Base-by-base conservation (phyloP, 2,888 invertebrate species). In the Parnassius apollo region DNA sequence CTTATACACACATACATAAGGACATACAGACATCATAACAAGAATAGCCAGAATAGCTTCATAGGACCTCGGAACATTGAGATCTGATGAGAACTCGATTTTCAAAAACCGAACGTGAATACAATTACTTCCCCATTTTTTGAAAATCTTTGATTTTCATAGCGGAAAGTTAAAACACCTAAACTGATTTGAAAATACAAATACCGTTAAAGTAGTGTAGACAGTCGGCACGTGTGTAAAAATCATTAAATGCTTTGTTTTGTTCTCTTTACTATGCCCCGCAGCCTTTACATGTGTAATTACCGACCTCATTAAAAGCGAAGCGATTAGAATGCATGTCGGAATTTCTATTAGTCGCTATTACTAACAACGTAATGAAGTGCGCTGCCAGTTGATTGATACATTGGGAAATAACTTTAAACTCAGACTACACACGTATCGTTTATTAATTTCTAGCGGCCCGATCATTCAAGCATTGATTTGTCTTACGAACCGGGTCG, bases 301-400 rank as follows among this genome's bases (percentile, higher is more conserved):
- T 63, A 63, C 54, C 50, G 45, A 46, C 45, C 59, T 59, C 59
- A 59, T 63, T 63, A 59, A 55, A 59, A 13, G 59, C 35, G 42
- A 49, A 54, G 46, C 59, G 35, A 55, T 50, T 49, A 50, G 25
- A 56, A 44, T 52, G 49, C 42, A 59, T 22, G 59, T 45, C 45
- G 59, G 63, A 59, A 59, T 63, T 63, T 63, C 55, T 55, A 63
- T 63, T 59, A 51, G 45, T 50, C 22, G 13, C 25, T 42, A 55
- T 58, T 54, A 54, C 50, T n/a, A 11, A 42, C 42, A 25, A 48
- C 13, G 4, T 53, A 48, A 50, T 25, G 22, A 44, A 9, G 25
- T 10, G 9, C 42, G 58, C 49, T 22, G 44, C 42, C 46, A 49
- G 51, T 2, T 25, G 42, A 61, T 51, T 61, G 45, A 51, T 44